Percentiles rank a stretch among this genome's conserved stretches.
phyloP scores from a whole-genome alignment of 2,888 invertebrate genomes.

The Amblyjoppa fuscipennis region DNA sequence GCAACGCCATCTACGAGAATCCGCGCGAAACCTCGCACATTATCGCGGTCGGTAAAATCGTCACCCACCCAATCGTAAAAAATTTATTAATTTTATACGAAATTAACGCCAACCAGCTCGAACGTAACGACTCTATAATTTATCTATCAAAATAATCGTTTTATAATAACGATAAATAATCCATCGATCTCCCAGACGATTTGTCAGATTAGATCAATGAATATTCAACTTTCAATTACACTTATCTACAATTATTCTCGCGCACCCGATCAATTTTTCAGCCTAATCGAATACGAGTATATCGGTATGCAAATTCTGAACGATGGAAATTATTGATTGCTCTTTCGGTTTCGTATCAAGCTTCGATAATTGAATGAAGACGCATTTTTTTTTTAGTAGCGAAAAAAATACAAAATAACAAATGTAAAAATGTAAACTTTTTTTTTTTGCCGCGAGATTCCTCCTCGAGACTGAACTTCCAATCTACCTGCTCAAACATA shows the following conservation, averaged over 20 bases:
- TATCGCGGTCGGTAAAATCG: slow-evolving; percentile 39
- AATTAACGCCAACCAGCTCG: background rate
- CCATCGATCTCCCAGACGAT: background rate
- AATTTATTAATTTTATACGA: slow-evolving; percentile 8
- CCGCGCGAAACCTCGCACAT: background rate
- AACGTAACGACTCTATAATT: slow-evolving; percentile 4
- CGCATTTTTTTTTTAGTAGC: too few species aligned
- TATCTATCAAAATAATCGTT: slow-evolving; percentile 4
- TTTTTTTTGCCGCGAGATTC: slow-evolving; percentile 4
- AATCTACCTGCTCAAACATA: slow-evolving; percentile 54
- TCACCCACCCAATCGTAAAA: slow-evolving; percentile 24
- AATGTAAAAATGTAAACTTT: too few species aligned
- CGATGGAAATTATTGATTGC: too few species aligned
- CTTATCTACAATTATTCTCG: background rate
- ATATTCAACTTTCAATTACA: background rate
- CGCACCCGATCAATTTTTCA: background rate
- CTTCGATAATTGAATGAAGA: too few species aligned
- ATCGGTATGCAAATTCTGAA: background rate
- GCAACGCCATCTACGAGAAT: slow-evolving; percentile 69
- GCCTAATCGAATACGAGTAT: background rate
- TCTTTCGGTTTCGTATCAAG: too few species aligned
- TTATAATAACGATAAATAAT: slow-evolving; percentile 12
- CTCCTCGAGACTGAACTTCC: slow-evolving; percentile 58
- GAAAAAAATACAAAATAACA: too few species aligned
- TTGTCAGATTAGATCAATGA: slow-evolving; percentile 3